These are phyloP conservation scores for Selene dorsalis DNA, from an alignment of 2,797 vertebrate genomes.

Conservation along the genomic window DNA sequence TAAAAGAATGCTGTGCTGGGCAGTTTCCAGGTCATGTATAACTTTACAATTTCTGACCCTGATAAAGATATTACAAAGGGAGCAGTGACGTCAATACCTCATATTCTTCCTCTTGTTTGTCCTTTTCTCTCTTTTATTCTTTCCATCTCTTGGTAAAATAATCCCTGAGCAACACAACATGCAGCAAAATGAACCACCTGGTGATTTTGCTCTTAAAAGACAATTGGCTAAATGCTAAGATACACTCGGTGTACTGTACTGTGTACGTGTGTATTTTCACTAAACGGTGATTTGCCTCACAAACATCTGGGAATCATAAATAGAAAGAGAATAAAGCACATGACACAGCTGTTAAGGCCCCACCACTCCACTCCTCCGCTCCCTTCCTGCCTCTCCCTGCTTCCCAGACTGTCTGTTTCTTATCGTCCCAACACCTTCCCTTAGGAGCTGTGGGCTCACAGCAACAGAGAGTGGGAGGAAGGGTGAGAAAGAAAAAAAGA, in stretches of 20 bases:
- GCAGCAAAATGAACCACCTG: slow-evolving; percentile 34
- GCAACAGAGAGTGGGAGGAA: slow-evolving; percentile 27
- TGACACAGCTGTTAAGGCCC: slow-evolving; percentile 58
- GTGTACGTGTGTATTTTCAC: slow-evolving; percentile 12
- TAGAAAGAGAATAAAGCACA: slow-evolving; percentile 49
- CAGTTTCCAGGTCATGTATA: slow-evolving; percentile 22
- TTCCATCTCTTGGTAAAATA: background rate
- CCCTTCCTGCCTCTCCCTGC: slow-evolving; percentile 71
- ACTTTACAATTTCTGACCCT: slow-evolving; percentile 14
- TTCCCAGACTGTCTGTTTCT: slow-evolving; percentile 77
- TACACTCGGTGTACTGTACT: background rate
- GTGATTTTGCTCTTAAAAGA: slow-evolving; percentile 6
- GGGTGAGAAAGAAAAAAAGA: slow-evolving; percentile 52
- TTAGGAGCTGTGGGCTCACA: slow-evolving; percentile 63
- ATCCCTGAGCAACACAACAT: background rate
- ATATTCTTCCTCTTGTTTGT: slow-evolving; percentile 12
- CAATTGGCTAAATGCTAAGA: background rate
- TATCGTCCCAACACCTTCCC: slow-evolving; percentile 81
- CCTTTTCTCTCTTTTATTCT: background rate
- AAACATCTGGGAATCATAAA: slow-evolving; percentile 68
- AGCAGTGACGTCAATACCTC: slow-evolving; percentile 8
- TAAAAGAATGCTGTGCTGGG: slow-evolving; percentile 25
- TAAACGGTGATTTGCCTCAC: slow-evolving; percentile 35
- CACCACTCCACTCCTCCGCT: slow-evolving; percentile 29
- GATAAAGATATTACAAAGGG: slow-evolving; percentile 36